These are phyloP conservation scores for Tangara arthus DNA, from an alignment of 2,797 vertebrate genomes.

Conservation along the genomic window DNA sequence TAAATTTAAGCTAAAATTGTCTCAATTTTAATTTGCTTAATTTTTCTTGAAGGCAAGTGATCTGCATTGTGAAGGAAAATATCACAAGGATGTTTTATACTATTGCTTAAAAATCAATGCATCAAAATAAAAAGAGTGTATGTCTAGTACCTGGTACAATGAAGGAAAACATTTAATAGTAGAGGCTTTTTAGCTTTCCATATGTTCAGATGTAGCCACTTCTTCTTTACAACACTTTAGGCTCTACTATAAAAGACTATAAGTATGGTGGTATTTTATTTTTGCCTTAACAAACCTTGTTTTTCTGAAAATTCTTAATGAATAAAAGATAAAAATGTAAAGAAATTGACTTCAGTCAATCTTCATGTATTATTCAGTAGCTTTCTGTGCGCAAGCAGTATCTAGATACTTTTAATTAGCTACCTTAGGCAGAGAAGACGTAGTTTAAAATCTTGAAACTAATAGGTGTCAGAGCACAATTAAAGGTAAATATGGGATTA, in stretches of 20 bases:
- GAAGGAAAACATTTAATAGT: background rate
- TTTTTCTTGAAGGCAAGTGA: background rate
- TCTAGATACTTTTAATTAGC: constrained; percentile 64
- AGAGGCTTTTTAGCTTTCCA: background rate
- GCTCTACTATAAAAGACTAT: background rate
- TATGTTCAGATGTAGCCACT: background rate
- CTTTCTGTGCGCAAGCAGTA: background rate
- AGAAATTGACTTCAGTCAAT: constrained; percentile 68
- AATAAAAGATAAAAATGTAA: constrained; percentile 70
- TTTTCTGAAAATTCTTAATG: constrained; percentile 53
- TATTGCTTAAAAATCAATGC: background rate
- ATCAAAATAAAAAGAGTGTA: background rate
- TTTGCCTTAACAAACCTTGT: background rate
- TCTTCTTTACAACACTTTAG: background rate
- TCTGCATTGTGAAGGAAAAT: background rate
- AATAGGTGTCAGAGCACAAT: constrained; percentile 49
- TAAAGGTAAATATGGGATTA: constrained; percentile 52
- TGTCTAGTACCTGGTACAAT: background rate
- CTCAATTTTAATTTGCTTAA: background rate
- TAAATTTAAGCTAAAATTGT: background rate
- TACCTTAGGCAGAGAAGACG: constrained; percentile 46
- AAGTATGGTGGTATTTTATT: background rate
- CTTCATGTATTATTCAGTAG: constrained; percentile 72
- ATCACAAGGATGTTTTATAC: background rate
- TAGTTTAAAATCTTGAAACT: constrained; percentile 52